Evolutionary conservation across 2,888 invertebrate species (phyloP).

Genomic region (Lobophora halterata): DNA sequence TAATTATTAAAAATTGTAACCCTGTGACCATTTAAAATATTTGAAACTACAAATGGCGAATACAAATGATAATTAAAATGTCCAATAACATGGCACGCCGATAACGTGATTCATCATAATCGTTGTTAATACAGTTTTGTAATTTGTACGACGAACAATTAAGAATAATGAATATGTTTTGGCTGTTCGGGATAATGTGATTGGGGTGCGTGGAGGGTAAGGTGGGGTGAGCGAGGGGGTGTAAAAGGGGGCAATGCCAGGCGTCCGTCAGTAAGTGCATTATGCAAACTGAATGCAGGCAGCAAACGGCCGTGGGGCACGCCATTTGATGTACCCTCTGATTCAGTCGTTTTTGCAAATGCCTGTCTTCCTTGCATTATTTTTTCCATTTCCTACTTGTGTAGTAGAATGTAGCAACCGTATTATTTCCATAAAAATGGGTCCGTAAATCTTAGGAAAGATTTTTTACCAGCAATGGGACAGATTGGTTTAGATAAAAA

Average conservation of each 20-base stretch:
- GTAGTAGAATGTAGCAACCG: too few species aligned
- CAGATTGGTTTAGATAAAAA: too few species aligned
- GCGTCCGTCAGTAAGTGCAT: conserved; percentile 36
- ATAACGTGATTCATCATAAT: conserved; percentile 51
- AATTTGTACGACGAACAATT: conserved; percentile 52
- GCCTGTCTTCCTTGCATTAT: conserved; percentile 9
- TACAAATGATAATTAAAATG: conserved; percentile 46
- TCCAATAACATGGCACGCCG: conserved; percentile 36
- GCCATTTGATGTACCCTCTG: conserved; percentile 26
- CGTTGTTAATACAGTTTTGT: conserved; percentile 46
- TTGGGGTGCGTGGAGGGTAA: conserved; percentile 34
- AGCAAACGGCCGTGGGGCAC: conserved; percentile 31
- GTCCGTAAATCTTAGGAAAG: too few species aligned
- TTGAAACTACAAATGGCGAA: conserved; percentile 38
- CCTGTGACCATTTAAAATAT: too few species aligned
- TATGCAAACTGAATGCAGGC: conserved; percentile 39
- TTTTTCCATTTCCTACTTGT: conserved; percentile 9
- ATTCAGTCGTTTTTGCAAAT: conserved; percentile 28
- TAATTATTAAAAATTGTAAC: too few species aligned
- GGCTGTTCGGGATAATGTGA: conserved; percentile 46
- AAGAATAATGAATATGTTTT: conserved; percentile 56
- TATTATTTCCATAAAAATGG: too few species aligned
- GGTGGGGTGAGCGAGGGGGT: conserved; percentile 5
- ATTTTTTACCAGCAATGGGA: too few species aligned
- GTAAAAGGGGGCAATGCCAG: conserved; percentile 11